Base-by-base conservation (phyloP, 2,113 vertebrate genomes). In the Poecilia latipinna region DNA sequence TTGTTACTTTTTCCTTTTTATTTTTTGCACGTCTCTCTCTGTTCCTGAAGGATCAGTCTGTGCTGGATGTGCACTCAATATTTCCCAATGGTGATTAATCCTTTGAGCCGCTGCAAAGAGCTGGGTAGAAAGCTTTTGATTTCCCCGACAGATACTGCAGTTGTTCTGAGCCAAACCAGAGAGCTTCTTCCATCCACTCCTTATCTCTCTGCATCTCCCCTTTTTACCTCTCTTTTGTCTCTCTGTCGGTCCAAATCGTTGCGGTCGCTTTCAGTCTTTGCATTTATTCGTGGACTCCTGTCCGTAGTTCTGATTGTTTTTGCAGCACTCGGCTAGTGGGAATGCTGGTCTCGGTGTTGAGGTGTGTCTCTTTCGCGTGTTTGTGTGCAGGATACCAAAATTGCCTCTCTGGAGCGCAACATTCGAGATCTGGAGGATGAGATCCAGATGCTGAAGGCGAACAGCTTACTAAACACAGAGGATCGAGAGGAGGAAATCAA, bases 341-440 rank as follows among this genome's bases (percentile, higher is more conserved):
- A 75, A 86, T 90, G 77, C 75, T 75, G 65, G 54, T 57, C 54
- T 28, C 37, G 74, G 60, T 84, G 88, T 79, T 92, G 83, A 89
- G 78, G 83, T 92, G 89, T 93, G 78, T 90, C 86, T 91, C 77
- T 48, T 89, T 83, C 90, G 85, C 84, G 65, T 93, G 77, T 90
- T 86, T 93, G 89, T 82, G 75, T 89, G 82, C 89, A 99, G 98
- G 98, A 99, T 92, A 99, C 97, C 93, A 99, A 99, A 95, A 98
- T 99, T 69, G 97, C 98, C 80, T 99, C 98, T 57, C 90, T 99
- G 92, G 98, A 99, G 89, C 96, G 98, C 85, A 99, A 98, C 94
- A 97, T 99, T 90, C 95, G 97, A 86, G 98, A 99, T 89, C 96
- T 99, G 73, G 98, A 99, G 94, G 98, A 99, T 95, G 98, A 99